phyloP scores from a whole-genome alignment of 35 echinoderm and acorn worm species.

The Patiria miniata region DNA sequence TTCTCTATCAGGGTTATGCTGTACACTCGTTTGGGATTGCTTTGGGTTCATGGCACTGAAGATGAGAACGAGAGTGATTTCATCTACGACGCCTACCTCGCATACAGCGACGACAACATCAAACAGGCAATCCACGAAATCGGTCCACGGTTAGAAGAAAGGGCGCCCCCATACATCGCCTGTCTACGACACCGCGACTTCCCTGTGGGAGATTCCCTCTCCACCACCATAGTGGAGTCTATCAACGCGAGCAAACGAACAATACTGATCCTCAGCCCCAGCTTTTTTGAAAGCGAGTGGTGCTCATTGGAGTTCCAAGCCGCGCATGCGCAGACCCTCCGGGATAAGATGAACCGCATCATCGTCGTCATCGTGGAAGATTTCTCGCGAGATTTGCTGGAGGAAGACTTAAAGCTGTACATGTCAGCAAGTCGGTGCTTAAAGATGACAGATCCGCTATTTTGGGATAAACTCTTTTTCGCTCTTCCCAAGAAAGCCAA shows the following conservation, averaged over 20 bases:
- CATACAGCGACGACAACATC: slow-evolving; percentile 59
- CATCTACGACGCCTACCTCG: slow-evolving; percentile 60
- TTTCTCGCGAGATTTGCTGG: slow-evolving; percentile 43
- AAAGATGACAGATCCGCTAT: slow-evolving; percentile 58
- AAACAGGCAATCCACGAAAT: slow-evolving; percentile 52
- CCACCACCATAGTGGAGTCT: slow-evolving; percentile 55
- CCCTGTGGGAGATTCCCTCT: slow-evolving; percentile 51
- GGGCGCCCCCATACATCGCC: slow-evolving; percentile 39
- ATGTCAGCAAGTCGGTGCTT: slow-evolving; percentile 61
- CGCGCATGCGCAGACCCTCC: slow-evolving; percentile 57
- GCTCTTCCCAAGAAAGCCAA: slow-evolving; percentile 43
- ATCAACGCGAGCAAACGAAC: slow-evolving; percentile 52
- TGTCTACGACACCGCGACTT: slow-evolving; percentile 72
- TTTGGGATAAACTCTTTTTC: slow-evolving; percentile 69
- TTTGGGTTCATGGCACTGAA: neutral
- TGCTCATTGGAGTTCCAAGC: slow-evolving; percentile 59
- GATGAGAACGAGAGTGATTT: slow-evolving; percentile 46
- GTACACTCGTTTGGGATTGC: slow-evolving; percentile 28
- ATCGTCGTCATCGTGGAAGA: slow-evolving; percentile 62
- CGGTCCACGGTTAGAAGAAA: slow-evolving; percentile 42
- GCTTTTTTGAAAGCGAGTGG: slow-evolving; percentile 68
- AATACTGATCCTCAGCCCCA: slow-evolving; percentile 46
- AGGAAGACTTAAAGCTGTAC: slow-evolving; percentile 54
- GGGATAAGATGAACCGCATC: slow-evolving; percentile 26
- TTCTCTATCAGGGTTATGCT: slow-evolving; percentile 35